phyloP scores from a whole-genome alignment of 2,888 invertebrate genomes.

The Pandemis heparana region DNA sequence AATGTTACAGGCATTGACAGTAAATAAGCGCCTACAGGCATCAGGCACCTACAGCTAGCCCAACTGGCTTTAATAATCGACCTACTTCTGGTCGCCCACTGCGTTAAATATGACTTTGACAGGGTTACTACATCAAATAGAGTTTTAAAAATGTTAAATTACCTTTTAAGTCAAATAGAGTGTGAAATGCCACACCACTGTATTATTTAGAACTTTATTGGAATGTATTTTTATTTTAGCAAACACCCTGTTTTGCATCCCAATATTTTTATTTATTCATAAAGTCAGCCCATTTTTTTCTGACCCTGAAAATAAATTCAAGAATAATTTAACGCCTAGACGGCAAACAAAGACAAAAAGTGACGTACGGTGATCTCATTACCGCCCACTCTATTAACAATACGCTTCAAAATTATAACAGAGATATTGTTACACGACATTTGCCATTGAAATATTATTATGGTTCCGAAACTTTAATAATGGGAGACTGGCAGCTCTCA shows the following conservation, averaged over 20 bases:
- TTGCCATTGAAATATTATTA: slow-evolving; percentile 40
- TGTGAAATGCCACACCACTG: too few species aligned
- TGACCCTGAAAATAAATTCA: slow-evolving; percentile 4
- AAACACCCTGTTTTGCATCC: too few species aligned
- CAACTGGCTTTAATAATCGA: slow-evolving; percentile 24
- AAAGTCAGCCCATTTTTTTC: not conserved
- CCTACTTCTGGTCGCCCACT: slow-evolving; percentile 38
- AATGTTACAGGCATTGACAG: not conserved
- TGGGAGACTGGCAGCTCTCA: slow-evolving; percentile 38
- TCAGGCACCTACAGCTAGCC: slow-evolving; percentile 35
- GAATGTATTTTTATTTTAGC: too few species aligned
- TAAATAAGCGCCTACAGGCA: slow-evolving; percentile 40
- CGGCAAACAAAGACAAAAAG: slow-evolving; percentile 24
- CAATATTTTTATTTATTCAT: too few species aligned
- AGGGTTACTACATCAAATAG: slow-evolving; percentile 26
- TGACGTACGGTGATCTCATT: slow-evolving; percentile 64
- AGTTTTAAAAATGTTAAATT: too few species aligned
- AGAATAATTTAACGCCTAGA: not conserved
- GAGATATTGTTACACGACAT: slow-evolving; percentile 38
- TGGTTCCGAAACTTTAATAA: slow-evolving; percentile 37
- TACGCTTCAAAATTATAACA: slow-evolving; percentile 44
- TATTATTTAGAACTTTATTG: too few species aligned
- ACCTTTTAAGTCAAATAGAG: too few species aligned
- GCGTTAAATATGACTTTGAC: slow-evolving; percentile 21
- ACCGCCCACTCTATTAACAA: slow-evolving; percentile 55